phyloP scores from a whole-genome alignment of 1,140 invertebrate species.

The Lasaia peninsularis region DNA sequence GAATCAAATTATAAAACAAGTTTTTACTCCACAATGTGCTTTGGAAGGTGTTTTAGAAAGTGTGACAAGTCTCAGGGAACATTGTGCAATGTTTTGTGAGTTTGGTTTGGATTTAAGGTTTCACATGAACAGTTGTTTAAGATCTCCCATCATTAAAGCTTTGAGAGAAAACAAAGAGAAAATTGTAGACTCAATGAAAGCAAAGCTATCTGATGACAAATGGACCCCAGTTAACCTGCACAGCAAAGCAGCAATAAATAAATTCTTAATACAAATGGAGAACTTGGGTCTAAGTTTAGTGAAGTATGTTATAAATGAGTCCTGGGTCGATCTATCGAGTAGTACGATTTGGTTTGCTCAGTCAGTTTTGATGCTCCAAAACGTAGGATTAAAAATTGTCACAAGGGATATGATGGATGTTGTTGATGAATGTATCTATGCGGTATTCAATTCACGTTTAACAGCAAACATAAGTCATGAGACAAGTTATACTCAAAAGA shows the following conservation, averaged over 20 bases:
- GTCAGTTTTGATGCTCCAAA: slow-evolving; percentile 69
- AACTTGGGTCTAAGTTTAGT: slow-evolving; percentile 73
- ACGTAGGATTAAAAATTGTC: slow-evolving; percentile 68
- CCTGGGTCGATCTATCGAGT: slow-evolving; percentile 74
- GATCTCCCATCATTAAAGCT: slow-evolving; percentile 78
- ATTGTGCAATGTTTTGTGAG: slow-evolving; percentile 81
- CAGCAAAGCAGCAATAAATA: slow-evolving; percentile 71
- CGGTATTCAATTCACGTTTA: slow-evolving; percentile 69
- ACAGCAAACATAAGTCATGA: slow-evolving; percentile 62
- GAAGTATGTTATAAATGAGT: slow-evolving; percentile 75
- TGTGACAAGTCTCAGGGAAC: slow-evolving; percentile 85
- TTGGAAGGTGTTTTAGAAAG: slow-evolving; percentile 92
- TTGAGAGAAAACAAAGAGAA: slow-evolving; percentile 72
- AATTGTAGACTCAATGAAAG: slow-evolving; percentile 70
- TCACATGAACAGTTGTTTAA: slow-evolving; percentile 88
- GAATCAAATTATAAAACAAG: slow-evolving; percentile 90
- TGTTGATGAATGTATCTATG: slow-evolving; percentile 68
- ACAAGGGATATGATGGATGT: slow-evolving; percentile 75
- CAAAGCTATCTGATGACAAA: slow-evolving; percentile 71
- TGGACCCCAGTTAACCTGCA: slow-evolving; percentile 76
- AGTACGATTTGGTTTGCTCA: slow-evolving; percentile 76
- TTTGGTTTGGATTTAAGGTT: slow-evolving; percentile 85
- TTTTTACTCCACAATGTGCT: slow-evolving; percentile 93
- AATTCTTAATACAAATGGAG: slow-evolving; percentile 72
- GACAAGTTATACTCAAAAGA: slow-evolving; percentile 70